Base-by-base conservation (phyloP, 2,888 invertebrate species). In the Conchocele bisecta region DNA sequence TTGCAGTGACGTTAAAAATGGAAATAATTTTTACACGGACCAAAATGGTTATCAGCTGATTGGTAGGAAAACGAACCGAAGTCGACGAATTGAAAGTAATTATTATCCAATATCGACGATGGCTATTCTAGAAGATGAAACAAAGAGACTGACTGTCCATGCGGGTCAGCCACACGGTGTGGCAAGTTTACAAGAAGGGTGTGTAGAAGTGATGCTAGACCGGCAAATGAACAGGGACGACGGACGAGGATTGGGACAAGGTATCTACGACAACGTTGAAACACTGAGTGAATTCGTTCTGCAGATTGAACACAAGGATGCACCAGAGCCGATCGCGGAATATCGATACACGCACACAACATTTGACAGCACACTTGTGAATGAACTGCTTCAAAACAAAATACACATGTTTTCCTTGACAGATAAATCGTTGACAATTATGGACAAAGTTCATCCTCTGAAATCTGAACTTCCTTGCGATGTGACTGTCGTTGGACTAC, bases 121-220 rank as follows among this genome's bases (percentile, higher is more conserved):
- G 73, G 83, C 82, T 22, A 76, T 87, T 28, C 53, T 91, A 1
- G 88, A 90, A 50, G 89, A 89, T 66, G 41, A 58, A 1, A 9
- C 31, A 0, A 75, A 58, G 7, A 71, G 91, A 35, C 50, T 91
- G 39, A 85, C 87, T 0, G 51, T 91, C 13, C 82, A 89, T 29
- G 54, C 86, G 7, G 87, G 77, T 9, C 90, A 91, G 71, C 84
- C 91, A n/a, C 89, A 89, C 37, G 91, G 90, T 0, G 87, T 84
- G 13, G 84, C 88, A n/a, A 82, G 85, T 57, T 75, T 88, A 17
- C 70, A 82, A 33, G 57, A 71, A 5, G 90, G 90, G 1, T 78
- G 76, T 67, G 37, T 91, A 17, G 91, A 91, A 68, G 83, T 89
- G 9, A 90, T 91, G 90, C 72, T 91, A 17, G 90, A 91, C 59